A percentile compares a stretch with the other conserved stretches of the same genome.
phyloP scores from a whole-genome alignment of 2,888 invertebrate genomes.

The Drosophila fungiperda region DNA sequence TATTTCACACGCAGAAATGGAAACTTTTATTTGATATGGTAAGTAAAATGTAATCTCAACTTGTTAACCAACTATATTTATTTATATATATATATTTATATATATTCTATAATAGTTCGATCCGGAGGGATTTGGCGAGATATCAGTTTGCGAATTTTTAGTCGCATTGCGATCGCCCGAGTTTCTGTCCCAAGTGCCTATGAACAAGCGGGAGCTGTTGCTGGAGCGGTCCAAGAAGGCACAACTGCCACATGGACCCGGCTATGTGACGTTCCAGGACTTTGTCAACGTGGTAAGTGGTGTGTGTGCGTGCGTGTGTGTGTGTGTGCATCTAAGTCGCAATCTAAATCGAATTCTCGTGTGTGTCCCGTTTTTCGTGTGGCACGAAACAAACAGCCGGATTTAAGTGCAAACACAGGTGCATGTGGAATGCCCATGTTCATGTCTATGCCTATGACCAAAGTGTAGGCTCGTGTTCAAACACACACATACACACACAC shows the following conservation, averaged over 20 bases:
- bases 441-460: conserved; percentile 9
- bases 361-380: conserved; percentile 31
- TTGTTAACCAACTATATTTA: not conserved
- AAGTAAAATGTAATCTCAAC: conserved; percentile 72
- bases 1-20: conserved; percentile 90
- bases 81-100: not conserved
- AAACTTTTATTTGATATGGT: conserved; percentile 94
- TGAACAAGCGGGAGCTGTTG: conserved; percentile 91
- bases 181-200: conserved; percentile 90
- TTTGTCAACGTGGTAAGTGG: conserved; percentile 97
- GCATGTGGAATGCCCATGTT: conserved; percentile 32
- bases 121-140: conserved; percentile 97
- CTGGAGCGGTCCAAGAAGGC: conserved; percentile 90
- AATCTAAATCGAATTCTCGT: conserved; percentile 45
- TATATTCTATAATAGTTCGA: conserved; percentile 88
- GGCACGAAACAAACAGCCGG: conserved; percentile 57
- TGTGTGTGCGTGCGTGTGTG: not conserved
- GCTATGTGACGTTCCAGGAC: conserved; percentile 96
- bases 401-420: conserved; percentile 76
- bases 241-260: conserved; percentile 86
- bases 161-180: conserved; percentile 91
- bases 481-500: conserved; percentile 27
- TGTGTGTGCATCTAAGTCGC: conserved; percentile 11
- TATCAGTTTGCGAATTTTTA: conserved; percentile 93
- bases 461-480: conserved; percentile 75